Evolutionary conservation across 2,113 vertebrate genomes (phyloP), one percentile per base, ranked within the genome.

Genomic region (Neogobius melanostomus): DNA sequence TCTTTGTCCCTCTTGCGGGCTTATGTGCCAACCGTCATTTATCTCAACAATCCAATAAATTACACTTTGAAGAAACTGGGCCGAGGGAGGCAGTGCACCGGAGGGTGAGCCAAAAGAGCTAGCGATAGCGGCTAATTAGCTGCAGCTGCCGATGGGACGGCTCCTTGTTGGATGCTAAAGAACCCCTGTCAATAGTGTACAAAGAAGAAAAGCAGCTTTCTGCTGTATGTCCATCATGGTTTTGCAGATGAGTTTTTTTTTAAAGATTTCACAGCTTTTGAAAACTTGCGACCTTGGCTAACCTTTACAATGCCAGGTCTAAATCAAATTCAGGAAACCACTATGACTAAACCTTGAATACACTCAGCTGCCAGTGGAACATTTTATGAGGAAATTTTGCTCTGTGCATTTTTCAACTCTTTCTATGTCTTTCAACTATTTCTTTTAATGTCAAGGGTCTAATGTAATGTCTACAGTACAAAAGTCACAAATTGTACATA

Each of bases 91-190:
- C 77, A 57, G 81, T 8, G 28, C 28, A 36, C 28, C 28, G 12
- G 80, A 77, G 90, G 83, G 88, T 85, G 89, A 94, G 89, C 93
- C 93, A 92, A 93, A 93, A 93, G 85, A 87, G 87, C 89, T 89
- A 88, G 92, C 91, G 86, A 91, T 92, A 90, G 93, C 86, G 79
- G 92, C 94, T 94, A 95, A 93, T 92, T 91, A 92, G 91, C 90
- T 91, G 81, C 95, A 95, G 94, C 95, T 96, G 94, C 94, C 95
- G 89, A 88, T 91, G 94, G 92, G 93, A 93, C 81, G 82, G 87
- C 82, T 81, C 74, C 79, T 86, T 67, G 66, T 78, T 52, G 76
- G 79, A 87, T 91, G 91, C 91, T 88, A 89, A 90, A 87, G 66
- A 50, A 89, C 76, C 79, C 28, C 87, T 85, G 93, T 91, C 89